Percentiles rank a stretch among this genome's conserved stretches.
Conservation (phyloP, 2,113 vertebrate species). For the Grallaria varia region DNA sequence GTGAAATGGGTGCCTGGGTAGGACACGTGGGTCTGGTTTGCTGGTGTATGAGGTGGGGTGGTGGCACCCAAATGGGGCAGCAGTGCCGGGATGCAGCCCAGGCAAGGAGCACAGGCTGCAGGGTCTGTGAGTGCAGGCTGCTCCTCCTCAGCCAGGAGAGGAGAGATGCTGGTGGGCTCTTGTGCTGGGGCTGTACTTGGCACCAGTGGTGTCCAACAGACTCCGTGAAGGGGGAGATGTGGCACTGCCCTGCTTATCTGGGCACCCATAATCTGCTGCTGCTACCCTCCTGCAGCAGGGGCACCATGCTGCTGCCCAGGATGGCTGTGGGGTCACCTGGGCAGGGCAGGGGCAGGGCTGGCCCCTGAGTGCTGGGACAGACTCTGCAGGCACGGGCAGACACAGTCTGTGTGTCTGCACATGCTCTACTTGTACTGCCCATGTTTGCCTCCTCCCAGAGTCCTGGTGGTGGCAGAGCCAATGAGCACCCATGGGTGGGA, state of each 20-base stretch:
- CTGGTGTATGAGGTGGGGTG: too few species aligned
- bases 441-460: not conserved
- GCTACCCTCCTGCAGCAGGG: not conserved
- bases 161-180: not conserved
- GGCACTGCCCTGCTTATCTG: not conserved
- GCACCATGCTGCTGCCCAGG: accelerated
- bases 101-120: not conserved
- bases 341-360: not conserved
- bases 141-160: not conserved
- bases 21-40: not conserved
- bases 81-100: not conserved
- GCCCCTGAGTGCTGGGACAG: accelerated
- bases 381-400: not conserved
- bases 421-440: not conserved
- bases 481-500: not conserved
- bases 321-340: accelerated
- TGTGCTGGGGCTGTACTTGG: not conserved
- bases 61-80: not conserved
- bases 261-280: not conserved
- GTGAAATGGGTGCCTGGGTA: not conserved
- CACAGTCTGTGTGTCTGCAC: not conserved
- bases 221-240: not conserved
- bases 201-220: not conserved
- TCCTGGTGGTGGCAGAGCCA: not conserved
- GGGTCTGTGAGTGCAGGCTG: accelerated